phyloP scores from a whole-genome alignment of 2,888 invertebrate genomes.

The Theretra japonica region DNA sequence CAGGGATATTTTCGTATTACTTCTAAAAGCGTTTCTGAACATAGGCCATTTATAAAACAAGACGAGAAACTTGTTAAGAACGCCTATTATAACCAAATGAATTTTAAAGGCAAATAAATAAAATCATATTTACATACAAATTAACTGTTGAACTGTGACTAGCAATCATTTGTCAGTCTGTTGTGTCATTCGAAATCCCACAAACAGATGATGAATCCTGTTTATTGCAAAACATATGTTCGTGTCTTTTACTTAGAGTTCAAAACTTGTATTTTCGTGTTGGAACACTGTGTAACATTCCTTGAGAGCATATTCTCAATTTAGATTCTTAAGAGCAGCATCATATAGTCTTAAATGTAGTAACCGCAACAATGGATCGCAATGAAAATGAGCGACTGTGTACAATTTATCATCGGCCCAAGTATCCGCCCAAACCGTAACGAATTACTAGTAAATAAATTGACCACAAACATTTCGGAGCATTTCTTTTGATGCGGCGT shows the following conservation, averaged over 20 bases:
- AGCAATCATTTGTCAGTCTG: conserved; percentile 78
- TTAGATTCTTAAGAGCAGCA: conserved; percentile 44
- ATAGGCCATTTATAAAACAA: conserved; percentile 26
- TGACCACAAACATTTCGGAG: conserved; percentile 78
- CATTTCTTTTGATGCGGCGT: conserved; percentile 69
- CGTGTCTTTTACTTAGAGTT: conserved; percentile 53
- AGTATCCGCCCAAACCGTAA: conserved; percentile 82
- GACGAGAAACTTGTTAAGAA: conserved; percentile 29
- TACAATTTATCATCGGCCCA: conserved; percentile 80
- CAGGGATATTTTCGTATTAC: conserved; percentile 32
- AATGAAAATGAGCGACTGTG: conserved; percentile 72
- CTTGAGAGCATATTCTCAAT: conserved; percentile 35
- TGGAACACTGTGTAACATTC: conserved; percentile 10
- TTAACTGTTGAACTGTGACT: conserved; percentile 77
- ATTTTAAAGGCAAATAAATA: conserved; percentile 53
- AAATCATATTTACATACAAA: conserved; percentile 77
- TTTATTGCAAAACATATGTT: conserved; percentile 53
- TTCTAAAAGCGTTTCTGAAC: conserved; percentile 20
- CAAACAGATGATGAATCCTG: conserved; percentile 44
- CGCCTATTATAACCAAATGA: conserved; percentile 45
- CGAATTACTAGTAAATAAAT: conserved; percentile 83
- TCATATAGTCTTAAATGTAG: conserved; percentile 51
- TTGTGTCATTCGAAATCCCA: conserved; percentile 74
- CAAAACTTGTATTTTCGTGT: conserved; percentile 42
- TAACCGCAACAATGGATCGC: conserved; percentile 39